Conservation (phyloP, 2,888 invertebrate species). For the Biston stratarius region DNA sequence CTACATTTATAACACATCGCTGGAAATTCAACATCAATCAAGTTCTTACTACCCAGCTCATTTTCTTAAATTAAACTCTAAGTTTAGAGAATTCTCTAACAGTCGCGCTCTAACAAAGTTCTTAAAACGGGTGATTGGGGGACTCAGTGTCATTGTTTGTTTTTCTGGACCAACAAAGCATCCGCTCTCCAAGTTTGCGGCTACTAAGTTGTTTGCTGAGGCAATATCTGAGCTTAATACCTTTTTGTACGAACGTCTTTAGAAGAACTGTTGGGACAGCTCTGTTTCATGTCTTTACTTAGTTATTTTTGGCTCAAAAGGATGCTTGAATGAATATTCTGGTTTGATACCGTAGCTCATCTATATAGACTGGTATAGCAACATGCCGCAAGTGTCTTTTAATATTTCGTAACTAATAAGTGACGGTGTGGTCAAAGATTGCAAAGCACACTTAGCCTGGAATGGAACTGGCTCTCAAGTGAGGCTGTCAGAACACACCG, state of each 20-base stretch:
- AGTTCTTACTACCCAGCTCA: background rate
- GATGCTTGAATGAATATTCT: conserved; percentile 10
- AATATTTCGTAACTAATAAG: no score
- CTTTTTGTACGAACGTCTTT: conserved; percentile 45
- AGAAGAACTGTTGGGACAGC: conserved; percentile 28
- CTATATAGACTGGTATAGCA: conserved; percentile 7
- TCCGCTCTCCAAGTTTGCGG: conserved; percentile 48
- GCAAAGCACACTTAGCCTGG: no score
- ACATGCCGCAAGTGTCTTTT: background rate
- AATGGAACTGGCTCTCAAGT: no score
- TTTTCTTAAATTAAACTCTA: background rate
- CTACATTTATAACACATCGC: no score
- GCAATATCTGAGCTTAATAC: conserved; percentile 53
- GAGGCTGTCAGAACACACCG: no score
- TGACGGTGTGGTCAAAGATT: no score
- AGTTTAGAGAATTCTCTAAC: conserved; percentile 14
- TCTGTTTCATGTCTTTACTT: conserved; percentile 43
- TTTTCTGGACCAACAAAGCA: conserved; percentile 46
- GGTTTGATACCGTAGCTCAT: conserved; percentile 5
- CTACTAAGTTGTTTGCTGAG: conserved; percentile 56
- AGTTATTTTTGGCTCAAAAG: conserved; percentile 24
- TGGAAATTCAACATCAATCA: no score
- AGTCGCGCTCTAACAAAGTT: conserved; percentile 21
- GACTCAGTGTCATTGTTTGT: conserved; percentile 48
- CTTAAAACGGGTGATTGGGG: conserved; percentile 30